Evolutionary conservation across 1,140 invertebrate genomes (phyloP).

Genomic region (Choristoneura fumiferana): DNA sequence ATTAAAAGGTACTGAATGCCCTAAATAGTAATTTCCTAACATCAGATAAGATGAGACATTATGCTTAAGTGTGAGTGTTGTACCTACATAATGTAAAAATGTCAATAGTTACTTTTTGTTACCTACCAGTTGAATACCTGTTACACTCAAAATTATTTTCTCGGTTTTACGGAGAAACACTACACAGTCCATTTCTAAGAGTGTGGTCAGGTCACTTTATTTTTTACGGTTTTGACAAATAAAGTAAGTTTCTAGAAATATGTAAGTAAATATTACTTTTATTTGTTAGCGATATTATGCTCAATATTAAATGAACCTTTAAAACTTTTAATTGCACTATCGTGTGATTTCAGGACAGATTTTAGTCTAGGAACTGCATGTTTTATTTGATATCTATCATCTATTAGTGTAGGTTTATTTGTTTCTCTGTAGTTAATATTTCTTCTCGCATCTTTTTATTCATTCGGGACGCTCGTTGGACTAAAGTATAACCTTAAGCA

Average conservation of each 20-base stretch:
- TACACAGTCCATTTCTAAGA: constrained; percentile 13
- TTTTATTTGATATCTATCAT: constrained; percentile 33
- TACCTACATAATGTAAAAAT: too few species aligned
- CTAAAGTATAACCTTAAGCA: constrained; percentile 63
- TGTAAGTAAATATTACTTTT: constrained; percentile 27
- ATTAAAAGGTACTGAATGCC: too few species aligned
- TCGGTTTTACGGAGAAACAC: neutral
- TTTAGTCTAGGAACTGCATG: constrained; percentile 41
- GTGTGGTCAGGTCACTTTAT: neutral
- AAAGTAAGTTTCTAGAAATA: constrained; percentile 13
- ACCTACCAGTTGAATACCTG: too few species aligned
- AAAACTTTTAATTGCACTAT: constrained; percentile 75
- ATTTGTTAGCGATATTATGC: constrained; percentile 37
- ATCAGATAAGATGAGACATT: too few species aligned
- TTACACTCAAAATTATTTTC: too few species aligned
- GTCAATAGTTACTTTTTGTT: too few species aligned
- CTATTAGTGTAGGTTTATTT: constrained; percentile 64
- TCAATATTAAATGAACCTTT: constrained; percentile 63
- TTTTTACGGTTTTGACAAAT: constrained; percentile 10
- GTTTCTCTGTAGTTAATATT: constrained; percentile 57
- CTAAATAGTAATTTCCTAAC: too few species aligned
- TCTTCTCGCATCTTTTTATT: constrained; percentile 43
- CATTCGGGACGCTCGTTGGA: constrained; percentile 46
- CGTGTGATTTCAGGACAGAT: constrained; percentile 34
- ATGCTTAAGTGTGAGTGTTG: too few species aligned